A percentile compares a stretch with the other conserved stretches of the same genome.
Conservation (phyloP, 2,888 invertebrate genomes). For the Amblyjoppa proteus region DNA sequence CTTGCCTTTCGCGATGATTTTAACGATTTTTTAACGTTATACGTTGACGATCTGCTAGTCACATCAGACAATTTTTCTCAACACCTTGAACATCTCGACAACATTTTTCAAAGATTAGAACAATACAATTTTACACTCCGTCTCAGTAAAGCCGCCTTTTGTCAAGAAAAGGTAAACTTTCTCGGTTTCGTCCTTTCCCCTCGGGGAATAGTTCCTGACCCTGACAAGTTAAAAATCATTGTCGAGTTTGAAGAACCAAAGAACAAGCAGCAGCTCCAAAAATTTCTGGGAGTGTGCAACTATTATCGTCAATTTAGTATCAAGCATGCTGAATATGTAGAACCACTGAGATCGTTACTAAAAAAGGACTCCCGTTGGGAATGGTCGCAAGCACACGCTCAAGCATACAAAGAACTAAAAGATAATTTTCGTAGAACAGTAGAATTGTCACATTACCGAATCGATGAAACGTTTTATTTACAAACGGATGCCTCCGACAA, state of each 20-base stretch:
- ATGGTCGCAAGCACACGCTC: constrained; percentile 46
- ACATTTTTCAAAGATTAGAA: constrained; percentile 62
- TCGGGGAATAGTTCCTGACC: constrained; percentile 46
- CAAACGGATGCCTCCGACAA: constrained; percentile 63
- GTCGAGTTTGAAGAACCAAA: constrained; percentile 70
- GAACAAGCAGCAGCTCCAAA: constrained; percentile 71
- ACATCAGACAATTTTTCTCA: constrained; percentile 69
- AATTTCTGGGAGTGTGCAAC: constrained; percentile 65
- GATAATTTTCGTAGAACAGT: constrained; percentile 55
- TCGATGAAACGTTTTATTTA: constrained; percentile 47
- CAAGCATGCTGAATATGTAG: constrained; percentile 44
- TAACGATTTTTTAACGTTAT: constrained; percentile 71
- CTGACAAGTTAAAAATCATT: constrained; percentile 67
- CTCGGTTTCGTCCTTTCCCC: constrained; percentile 55
- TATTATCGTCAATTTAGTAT: constrained; percentile 47
- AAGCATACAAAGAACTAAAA: constrained; percentile 58
- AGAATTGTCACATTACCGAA: constrained; percentile 50
- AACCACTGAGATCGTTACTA: constrained; percentile 56
- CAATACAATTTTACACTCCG: constrained; percentile 70
- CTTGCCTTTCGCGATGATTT: constrained; percentile 72
- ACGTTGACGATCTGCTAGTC: constrained; percentile 77
- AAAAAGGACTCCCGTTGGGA: constrained; percentile 47
- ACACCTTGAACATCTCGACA: constrained; percentile 69
- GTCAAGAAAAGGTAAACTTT: constrained; percentile 62
- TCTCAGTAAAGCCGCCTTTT: constrained; percentile 34